Evolutionary conservation across 2,113 vertebrate species (phyloP).

Genomic region (Dipodomys spectabilis): DNA sequence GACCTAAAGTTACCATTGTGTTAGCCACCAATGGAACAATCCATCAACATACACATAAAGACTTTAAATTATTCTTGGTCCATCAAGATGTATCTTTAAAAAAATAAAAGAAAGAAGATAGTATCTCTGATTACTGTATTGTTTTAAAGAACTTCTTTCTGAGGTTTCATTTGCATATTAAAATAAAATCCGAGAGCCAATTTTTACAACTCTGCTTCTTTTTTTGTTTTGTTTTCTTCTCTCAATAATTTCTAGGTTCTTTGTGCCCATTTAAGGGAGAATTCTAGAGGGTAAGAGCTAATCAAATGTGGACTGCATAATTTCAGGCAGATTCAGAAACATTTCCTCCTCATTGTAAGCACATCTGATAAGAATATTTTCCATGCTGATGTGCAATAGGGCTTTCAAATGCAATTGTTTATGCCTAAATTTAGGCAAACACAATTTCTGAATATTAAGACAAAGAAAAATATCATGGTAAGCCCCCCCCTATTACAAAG

Average conservation of each 20-base stretch:
- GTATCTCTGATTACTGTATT: background rate
- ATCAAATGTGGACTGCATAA: constrained; percentile 10
- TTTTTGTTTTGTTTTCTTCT: background rate
- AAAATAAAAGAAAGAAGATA: background rate
- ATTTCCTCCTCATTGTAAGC: constrained; percentile 43
- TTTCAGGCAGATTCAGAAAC: background rate
- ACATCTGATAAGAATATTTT: constrained; percentile 47
- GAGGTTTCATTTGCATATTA: background rate
- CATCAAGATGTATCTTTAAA: constrained; percentile 1
- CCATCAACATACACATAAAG: background rate
- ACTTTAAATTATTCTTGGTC: background rate
- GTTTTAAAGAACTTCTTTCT: constrained; percentile 17
- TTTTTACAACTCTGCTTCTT: background rate
- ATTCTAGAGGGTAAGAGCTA: background rate
- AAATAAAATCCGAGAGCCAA: constrained; percentile 1
- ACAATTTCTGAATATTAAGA: constrained; percentile 61
- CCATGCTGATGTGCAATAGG: background rate
- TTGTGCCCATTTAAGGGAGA: constrained; percentile 28
- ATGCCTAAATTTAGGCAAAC: constrained; percentile 54
- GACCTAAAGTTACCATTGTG: background rate
- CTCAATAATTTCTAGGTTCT: constrained; percentile 17
- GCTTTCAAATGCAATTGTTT: constrained; percentile 60
- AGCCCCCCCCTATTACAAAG: constrained; percentile 53
- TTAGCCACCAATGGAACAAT: accelerated
- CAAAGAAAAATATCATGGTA: constrained; percentile 67